Conservation (phyloP, 2,888 invertebrate genomes). For the Oscheius sp. region DNA sequence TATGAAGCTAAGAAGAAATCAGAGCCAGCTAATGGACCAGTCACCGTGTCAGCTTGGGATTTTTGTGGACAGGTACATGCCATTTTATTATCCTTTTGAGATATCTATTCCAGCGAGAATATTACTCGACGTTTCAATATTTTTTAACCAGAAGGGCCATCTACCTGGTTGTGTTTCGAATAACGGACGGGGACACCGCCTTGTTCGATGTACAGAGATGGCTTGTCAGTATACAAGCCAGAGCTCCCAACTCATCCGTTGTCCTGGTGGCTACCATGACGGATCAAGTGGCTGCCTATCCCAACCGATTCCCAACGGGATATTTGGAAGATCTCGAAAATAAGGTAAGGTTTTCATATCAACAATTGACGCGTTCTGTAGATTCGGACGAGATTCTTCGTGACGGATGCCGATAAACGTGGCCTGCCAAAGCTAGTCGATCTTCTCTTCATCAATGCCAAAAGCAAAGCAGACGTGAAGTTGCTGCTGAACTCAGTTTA, state of each 20-base stretch:
- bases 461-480: slow-evolving; percentile 86
- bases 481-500: slow-evolving; percentile 80
- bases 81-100: too few species aligned
- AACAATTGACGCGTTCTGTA: slow-evolving; percentile 17
- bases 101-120: slow-evolving; percentile 79
- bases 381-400: slow-evolving; percentile 80
- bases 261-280: slow-evolving; percentile 96
- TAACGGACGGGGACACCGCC: slow-evolving; percentile 89
- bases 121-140: slow-evolving; percentile 98
- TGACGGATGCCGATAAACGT: slow-evolving; percentile 91
- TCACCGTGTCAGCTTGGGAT: slow-evolving; percentile 92
- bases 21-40: slow-evolving; percentile 81
- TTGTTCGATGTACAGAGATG: slow-evolving; percentile 91
- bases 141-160: slow-evolving; percentile 93
- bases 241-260: slow-evolving; percentile 95
- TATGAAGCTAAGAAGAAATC: slow-evolving; percentile 79
- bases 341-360: slow-evolving; percentile 3
- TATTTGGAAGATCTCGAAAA: slow-evolving; percentile 85
- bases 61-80: slow-evolving; percentile 85
- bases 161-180: slow-evolving; percentile 93
- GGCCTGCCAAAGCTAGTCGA: slow-evolving; percentile 80
- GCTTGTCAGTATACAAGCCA: slow-evolving; percentile 92
- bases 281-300: slow-evolving; percentile 78
- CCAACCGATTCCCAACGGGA: slow-evolving; percentile 77
- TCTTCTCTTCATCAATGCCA: slow-evolving; percentile 45